Evolutionary conservation across 2,888 invertebrate species (phyloP).

Genomic region (Coleophora deauratella): DNA sequence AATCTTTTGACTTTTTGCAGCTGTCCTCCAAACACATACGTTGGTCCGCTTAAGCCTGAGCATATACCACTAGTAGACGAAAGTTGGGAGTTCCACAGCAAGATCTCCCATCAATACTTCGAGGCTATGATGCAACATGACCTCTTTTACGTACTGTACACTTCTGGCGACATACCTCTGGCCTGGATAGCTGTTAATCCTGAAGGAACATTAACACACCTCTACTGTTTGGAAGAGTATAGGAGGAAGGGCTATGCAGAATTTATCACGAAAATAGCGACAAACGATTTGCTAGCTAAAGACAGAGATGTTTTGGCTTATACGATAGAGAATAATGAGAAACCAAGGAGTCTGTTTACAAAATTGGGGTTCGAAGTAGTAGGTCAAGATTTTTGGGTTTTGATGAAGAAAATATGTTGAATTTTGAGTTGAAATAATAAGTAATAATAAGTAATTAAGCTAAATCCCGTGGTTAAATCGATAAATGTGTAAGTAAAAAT

Average conservation of each 20-base stretch:
- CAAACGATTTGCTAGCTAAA: slow-evolving; percentile 21
- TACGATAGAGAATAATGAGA: slow-evolving; percentile 19
- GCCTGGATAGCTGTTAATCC: slow-evolving; percentile 28
- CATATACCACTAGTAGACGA: slow-evolving; percentile 20
- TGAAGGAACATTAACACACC: slow-evolving; percentile 24
- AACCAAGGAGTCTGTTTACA: slow-evolving; percentile 19
- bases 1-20: too few species aligned
- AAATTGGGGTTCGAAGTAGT: slow-evolving; percentile 22
- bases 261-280: slow-evolving; percentile 20
- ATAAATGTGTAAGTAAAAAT: too few species aligned
- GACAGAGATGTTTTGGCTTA: slow-evolving; percentile 21
- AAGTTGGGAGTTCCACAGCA: slow-evolving; percentile 21
- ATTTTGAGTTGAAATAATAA: neutral
- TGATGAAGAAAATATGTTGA: neutral
- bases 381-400: slow-evolving; percentile 19
- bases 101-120: slow-evolving; percentile 16
- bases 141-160: slow-evolving; percentile 23
- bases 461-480: too few species aligned
- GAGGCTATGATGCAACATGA: slow-evolving; percentile 18
- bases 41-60: slow-evolving; percentile 17
- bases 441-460: too few species aligned
- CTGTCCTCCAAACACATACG: slow-evolving; percentile 21
- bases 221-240: slow-evolving; percentile 25
- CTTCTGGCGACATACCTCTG: slow-evolving; percentile 17
- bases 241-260: slow-evolving; percentile 30